Evolutionary conservation across 2,888 invertebrate species (phyloP), one percentile per base, ranked within the genome.

Genomic region (Hypercompe scribonia): DNA sequence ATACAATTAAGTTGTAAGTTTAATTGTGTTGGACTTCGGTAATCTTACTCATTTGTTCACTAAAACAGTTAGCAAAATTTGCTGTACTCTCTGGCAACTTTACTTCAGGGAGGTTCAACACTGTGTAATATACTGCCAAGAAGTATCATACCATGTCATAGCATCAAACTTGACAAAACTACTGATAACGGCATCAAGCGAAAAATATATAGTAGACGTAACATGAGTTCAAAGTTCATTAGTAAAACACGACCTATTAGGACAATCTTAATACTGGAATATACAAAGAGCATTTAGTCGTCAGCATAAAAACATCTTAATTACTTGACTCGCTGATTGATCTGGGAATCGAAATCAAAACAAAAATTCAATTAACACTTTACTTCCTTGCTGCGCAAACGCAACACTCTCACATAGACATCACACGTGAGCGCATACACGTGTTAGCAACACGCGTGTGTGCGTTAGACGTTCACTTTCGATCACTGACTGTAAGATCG

Each of bases 381-480:
- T 75, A 88, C 86, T 91, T 90, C 90, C 89, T 90, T 82, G 79
- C 84, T 74, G 86, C 87, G 86, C 87, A 82, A 75, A 81, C 82
- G 78, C 85, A 80, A 63, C 75, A 82, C 80, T 68, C 87, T 78
- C 86, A 88, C 84, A 79, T 34, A 65, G 11, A 68, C 65, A 72
- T 39, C 74, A 78, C 81, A 84, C 80, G 82, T 83, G 78, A 74
- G 78, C 78, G 71, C 70, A 69, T 65, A 70, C 75, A 75, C 73
- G 73, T 67, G 68, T 34, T 66, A 64, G 50, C 31, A 58, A 33
- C 61, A 74, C 72, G 71, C 70, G 58, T 82, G 78, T 87, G 87
- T 89, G 87, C 78, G 85, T 71, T 54, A 64, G 68, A 87, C 93
- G 89, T 92, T 93, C 93, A 93, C 93, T 93, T 93, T 93, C 93